phyloP scores from a whole-genome alignment of 2,888 invertebrate genomes.

The Athalia cordata region DNA sequence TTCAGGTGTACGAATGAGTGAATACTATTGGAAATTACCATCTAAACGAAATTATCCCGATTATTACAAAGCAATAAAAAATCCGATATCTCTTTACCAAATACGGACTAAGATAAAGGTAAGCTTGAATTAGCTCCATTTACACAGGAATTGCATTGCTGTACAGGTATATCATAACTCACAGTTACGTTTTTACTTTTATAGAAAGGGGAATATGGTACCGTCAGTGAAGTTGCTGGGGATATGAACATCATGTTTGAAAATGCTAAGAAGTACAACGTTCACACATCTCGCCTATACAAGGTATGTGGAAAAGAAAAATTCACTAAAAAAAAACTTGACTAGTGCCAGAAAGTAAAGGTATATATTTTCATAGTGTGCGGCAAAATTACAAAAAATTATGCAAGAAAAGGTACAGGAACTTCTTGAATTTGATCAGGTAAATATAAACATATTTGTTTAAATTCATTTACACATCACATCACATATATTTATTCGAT shows the following conservation, averaged over 20 bases:
- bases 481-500: background rate
- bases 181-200: constrained; percentile 51
- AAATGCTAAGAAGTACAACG: constrained; percentile 94
- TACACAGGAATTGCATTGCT: too few species aligned
- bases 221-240: constrained; percentile 90
- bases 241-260: constrained; percentile 98
- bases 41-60: constrained; percentile 94
- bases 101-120: constrained; percentile 88
- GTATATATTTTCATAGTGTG: constrained; percentile 76
- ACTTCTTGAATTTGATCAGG: constrained; percentile 80
- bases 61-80: constrained; percentile 97
- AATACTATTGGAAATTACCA: constrained; percentile 95
- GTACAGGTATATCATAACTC: too few species aligned
- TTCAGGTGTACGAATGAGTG: constrained; percentile 87
- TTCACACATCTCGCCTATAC: constrained; percentile 86
- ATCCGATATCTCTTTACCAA: constrained; percentile 95
- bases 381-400: constrained; percentile 87
- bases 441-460: constrained; percentile 61
- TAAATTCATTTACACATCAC: too few species aligned
- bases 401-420: constrained; percentile 89
- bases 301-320: constrained; percentile 76
- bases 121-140: constrained; percentile 41
- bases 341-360: background rate
- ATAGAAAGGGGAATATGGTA: constrained; percentile 85
- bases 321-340: background rate